Base-by-base conservation (phyloP, 2,888 invertebrate genomes). In the Chaetogeoica ovagalla region DNA sequence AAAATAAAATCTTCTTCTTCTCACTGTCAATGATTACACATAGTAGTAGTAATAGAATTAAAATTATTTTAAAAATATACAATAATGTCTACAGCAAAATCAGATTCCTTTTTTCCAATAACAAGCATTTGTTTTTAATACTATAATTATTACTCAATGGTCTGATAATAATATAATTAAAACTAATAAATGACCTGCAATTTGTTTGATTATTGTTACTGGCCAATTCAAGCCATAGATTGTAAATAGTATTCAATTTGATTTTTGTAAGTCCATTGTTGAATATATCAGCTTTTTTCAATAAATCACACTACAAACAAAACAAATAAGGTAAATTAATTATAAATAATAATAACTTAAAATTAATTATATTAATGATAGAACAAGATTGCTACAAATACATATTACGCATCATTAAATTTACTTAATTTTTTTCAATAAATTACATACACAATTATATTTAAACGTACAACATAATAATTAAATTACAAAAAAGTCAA, bases 301-400 rank as follows among this genome's bases (percentile, higher is more conserved):
- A 83, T 82, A 83, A 83, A 81, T 85, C 81, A 81, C 87, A 87
- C 87, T 87, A 81, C 7, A 84, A 82, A 71, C 7, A 63, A 75
- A 81, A 81, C 52, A 23, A 68, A 39, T 71, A 37, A 65, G 23
- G 60, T 57, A 55, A 30, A 70, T 23, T 69, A 21, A 43, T 59
- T 59, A 60, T 43, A 72, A 60, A 23, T 60, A 43, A 23, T 23
- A 60, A 21, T 52, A 39, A 39, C 7, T 39, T 7, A 39, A 39
- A 39, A 39, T 39, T 39, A 39, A 43, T 7, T 43, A 43, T 43
- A 43, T 43, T 43, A 52, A 52, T 52, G 17, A 15, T 52, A 13
- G 13, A 52, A 52, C 52, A 52, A 52, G 1, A 13, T 52, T 13
- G 13, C 9, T 37, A 30, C 39, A 65, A 65, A 15, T 43, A 7